Evolutionary conservation across 2,797 vertebrate genomes (phyloP), one percentile per base, ranked within the genome.

Genomic region (Platyrinchus mystaceus): DNA sequence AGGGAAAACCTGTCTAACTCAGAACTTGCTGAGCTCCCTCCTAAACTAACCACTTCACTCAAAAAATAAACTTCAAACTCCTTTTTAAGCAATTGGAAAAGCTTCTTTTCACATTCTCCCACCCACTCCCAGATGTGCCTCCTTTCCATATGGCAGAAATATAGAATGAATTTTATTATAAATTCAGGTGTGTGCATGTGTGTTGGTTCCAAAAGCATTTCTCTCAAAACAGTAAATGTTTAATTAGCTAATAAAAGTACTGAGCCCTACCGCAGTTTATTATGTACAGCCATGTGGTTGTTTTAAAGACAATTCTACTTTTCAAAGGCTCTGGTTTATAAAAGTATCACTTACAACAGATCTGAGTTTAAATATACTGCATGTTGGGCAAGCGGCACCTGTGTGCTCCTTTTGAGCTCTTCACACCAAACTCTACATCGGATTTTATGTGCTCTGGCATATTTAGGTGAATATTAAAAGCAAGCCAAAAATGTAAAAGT

Each of bases 231-330:
- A 91, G 52, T 56, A 91, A 86, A 91, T 49, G 41, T 78, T 94
- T 94, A 90, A 90, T 94, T 90, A 89, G 67, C 41, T 83, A 93
- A 90, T 94, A 96, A 95, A 96, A 96, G 85, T 67, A 90, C 71
- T 85, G 64, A 96, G 93, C 76, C 89, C 91, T 86, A 97, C 93
- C 95, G 86, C 94, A 94, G 91, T 95, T 95, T 94, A 96, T 94
- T 95, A 95, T 41, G 34, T 80, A 70, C 49, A 89, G 90, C 90
- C 96, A 96, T 95, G 93, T 93, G 95, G 89, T 55, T 71, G 36
- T 62, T 95, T 92, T 80, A 91, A 94, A 93, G 90, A 87, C 87
- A 92, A 75, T 66, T 93, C 62, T 37, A 84, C 73, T 81, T 94
- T 85, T 87, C 66, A 94, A 89, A 94, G 82, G 89, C 50, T 95